Evolutionary conservation across 2,888 invertebrate species (phyloP), one percentile per base, ranked within the genome.

Genomic region (Hemicrepidius hirtus): DNA sequence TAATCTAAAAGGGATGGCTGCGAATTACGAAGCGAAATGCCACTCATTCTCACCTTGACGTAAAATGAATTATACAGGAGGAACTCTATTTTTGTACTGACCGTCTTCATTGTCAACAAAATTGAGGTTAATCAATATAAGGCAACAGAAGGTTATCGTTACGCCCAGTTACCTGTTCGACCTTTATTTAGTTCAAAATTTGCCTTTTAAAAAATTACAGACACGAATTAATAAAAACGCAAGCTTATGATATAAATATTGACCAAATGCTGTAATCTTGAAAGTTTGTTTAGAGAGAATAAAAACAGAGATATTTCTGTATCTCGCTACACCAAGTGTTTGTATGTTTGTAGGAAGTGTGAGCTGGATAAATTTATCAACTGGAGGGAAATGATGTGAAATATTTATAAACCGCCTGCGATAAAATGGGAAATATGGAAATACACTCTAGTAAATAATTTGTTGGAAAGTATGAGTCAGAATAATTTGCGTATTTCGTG

Each of bases 111-210:
- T 57, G 59, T 28, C 18, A 21, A 57, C 44, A 67, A 67, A 67
- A 57, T 37, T 55, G 59, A 67, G 46, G 59, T 50, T 67, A 67
- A 67, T 67, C 67, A 57, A 67, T 67, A 67, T 41, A 57, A 67
- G 57, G 67, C 67, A 44, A 20, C 32, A 57, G 57, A 67, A 67
- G 67, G 67, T 57, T 28, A 44, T 12, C 57, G 41, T 57, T 67
- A 40, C 40, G 44, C 55, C 55, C 67, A 46, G 50, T 37, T 40
- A 65, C 65, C 65, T 53, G 49, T 21, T 24, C 40, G 53, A 65
- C 65, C 65, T 65, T 12, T 10, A 53, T 53, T 53, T 28, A 32
- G 13, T 53, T 32, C 5, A 13, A 49, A n/a, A n/a, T 49, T 49
- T 20, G 41, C 13, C 41, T 16, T 41, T 32, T 2, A 9, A 13